A percentile compares a stretch with the other conserved stretches of the same genome.
phyloP scores from a whole-genome alignment of 92 coral and sea anemone species.

The Bergia sp. region DNA sequence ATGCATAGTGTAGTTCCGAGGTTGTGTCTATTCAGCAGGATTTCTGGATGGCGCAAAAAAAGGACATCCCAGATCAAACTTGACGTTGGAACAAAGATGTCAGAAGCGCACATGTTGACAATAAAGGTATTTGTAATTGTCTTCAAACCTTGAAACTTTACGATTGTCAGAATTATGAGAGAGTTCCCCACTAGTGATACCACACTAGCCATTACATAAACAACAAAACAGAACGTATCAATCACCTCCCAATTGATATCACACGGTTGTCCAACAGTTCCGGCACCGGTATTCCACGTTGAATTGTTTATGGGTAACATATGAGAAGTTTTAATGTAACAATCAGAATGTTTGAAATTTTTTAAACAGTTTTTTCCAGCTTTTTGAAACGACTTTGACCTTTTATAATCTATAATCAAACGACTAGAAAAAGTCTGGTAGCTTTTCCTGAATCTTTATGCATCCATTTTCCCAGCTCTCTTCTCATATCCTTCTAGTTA shows the following conservation, averaged over 20 bases:
- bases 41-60: slow-evolving; percentile 14
- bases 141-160: slow-evolving; percentile 11
- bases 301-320: neutral
- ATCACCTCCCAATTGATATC: slow-evolving; percentile 16
- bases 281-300: neutral
- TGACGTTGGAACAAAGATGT: slow-evolving; percentile 9
- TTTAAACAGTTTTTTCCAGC: neutral
- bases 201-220: slow-evolving; percentile 7
- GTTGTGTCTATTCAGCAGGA: neutral
- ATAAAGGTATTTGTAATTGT: slow-evolving; percentile 17
- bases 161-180: slow-evolving; percentile 19
- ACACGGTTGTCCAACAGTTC: neutral
- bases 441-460: neutral
- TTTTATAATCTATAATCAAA: too few relatives aligned
- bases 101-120: slow-evolving; percentile 36
- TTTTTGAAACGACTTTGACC: neutral
- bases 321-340: too few relatives aligned
- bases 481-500: too few relatives aligned
- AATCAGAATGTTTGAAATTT: neutral
- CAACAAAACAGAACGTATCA: slow-evolving; percentile 24
- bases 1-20: slow-evolving; percentile 33
- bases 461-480: neutral
- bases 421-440: neutral
- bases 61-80: slow-evolving; percentile 17
- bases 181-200: slow-evolving; percentile 24